These are phyloP conservation scores for Phycodurus eques DNA, from an alignment of 2,113 vertebrate species.

Conservation along the genomic window DNA sequence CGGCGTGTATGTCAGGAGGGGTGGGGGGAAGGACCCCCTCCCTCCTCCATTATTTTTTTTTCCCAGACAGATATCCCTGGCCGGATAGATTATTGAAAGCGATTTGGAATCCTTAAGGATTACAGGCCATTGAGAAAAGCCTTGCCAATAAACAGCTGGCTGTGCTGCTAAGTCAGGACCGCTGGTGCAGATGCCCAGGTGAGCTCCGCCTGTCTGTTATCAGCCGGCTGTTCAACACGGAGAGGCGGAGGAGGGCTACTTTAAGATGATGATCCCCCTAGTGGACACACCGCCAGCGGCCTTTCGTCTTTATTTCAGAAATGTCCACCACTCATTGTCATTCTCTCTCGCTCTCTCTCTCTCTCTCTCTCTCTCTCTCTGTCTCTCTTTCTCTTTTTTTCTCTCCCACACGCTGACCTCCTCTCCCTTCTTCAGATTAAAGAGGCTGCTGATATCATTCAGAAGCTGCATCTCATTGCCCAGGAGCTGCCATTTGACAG, in stretches of 20 bases:
- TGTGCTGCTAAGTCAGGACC: constrained; percentile 65
- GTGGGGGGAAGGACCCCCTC: constrained; percentile 33
- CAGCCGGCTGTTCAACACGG: constrained; percentile 59
- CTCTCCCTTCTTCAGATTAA: constrained; percentile 82
- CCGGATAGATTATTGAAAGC: constrained; percentile 80
- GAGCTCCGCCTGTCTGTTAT: constrained; percentile 63
- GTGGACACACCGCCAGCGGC: constrained; percentile 54
- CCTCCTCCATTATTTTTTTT: constrained; percentile 39
- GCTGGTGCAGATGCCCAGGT: constrained; percentile 68
- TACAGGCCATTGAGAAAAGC: constrained; percentile 76
- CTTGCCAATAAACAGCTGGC: constrained; percentile 70
- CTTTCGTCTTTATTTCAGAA: constrained; percentile 49
- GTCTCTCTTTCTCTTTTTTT: not conserved
- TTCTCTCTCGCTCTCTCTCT: constrained; percentile 12
- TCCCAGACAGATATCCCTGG: constrained; percentile 71
- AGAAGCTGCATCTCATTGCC: constrained; percentile 97
- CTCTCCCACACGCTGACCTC: not conserved
- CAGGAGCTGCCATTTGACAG: constrained; percentile 99
- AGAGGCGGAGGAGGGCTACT: constrained; percentile 57
- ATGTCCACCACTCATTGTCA: constrained; percentile 51
- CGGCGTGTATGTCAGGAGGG: constrained; percentile 59
- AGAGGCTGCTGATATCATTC: constrained; percentile 98
- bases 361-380: constrained; percentile 10
- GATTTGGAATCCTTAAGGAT: constrained; percentile 78
- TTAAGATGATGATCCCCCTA: constrained; percentile 64